phyloP scores from a whole-genome alignment of 2,113 vertebrate species.

The Neofelis nebulosa region DNA sequence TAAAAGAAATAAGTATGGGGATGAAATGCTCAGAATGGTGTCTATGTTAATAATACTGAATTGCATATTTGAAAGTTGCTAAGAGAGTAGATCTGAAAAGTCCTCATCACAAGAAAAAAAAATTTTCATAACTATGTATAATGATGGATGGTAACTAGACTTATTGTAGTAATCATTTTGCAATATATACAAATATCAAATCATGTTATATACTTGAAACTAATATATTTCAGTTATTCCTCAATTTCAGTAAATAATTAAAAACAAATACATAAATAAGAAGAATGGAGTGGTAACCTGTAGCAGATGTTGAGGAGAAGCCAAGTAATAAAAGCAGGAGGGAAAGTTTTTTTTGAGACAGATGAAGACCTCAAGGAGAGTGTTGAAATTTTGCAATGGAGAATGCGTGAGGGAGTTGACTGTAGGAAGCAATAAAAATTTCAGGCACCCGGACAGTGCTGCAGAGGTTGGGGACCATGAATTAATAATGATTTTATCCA shows the following conservation, averaged over 20 bases:
- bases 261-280: background rate
- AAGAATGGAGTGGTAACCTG: background rate
- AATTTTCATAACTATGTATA: background rate
- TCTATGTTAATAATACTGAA: background rate
- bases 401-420: background rate
- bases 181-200: background rate
- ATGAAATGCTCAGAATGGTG: background rate
- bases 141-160: background rate
- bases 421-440: background rate
- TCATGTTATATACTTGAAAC: background rate
- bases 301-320: background rate
- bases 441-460: background rate
- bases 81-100: background rate
- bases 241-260: background rate
- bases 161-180: background rate
- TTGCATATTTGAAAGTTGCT: background rate
- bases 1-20: background rate
- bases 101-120: background rate
- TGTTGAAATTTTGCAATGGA: background rate
- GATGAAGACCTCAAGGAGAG: background rate
- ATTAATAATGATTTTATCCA: background rate
- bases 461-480: background rate
- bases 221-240: background rate
- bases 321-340: background rate
- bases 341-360: background rate